Evolutionary conservation across 2,888 invertebrate genomes (phyloP).

Genomic region (Polydesmus complanatus): DNA sequence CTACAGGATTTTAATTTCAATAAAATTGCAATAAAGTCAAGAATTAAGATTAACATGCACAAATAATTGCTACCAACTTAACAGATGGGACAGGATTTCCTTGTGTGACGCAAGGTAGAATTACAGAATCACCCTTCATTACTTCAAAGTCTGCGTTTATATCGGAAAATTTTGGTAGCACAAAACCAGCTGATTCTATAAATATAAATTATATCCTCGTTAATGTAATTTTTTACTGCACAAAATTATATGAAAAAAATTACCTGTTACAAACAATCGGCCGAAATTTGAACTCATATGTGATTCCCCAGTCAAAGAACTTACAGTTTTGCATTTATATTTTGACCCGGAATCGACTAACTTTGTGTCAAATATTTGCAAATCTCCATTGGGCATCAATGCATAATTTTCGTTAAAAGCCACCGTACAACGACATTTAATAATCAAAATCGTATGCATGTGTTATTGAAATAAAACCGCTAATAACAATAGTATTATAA

Average conservation of each 20-base stretch:
- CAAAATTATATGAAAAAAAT: not conserved
- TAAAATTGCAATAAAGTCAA: not conserved
- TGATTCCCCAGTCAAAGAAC: conserved; percentile 14
- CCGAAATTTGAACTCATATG: conserved; percentile 15
- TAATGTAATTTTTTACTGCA: not conserved
- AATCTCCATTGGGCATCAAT: conserved; percentile 16
- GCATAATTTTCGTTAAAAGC: conserved; percentile 16
- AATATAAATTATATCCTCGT: not conserved
- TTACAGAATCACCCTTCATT: conserved; percentile 28
- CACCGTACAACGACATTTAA: not conserved
- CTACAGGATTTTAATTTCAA: not conserved
- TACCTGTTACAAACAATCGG: conserved; percentile 16
- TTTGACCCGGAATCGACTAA: conserved; percentile 12
- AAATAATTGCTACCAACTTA: conserved; percentile 24
- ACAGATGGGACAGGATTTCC: conserved; percentile 38
- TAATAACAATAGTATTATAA: not conserved
- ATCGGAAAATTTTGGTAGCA: conserved; percentile 1
- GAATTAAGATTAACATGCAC: not conserved
- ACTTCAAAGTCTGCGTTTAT: not conserved
- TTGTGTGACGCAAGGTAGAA: conserved; percentile 40
- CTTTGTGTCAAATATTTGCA: conserved; percentile 13
- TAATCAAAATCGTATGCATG: no score
- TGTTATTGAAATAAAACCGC: no score
- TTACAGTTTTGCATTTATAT: conserved; percentile 15
- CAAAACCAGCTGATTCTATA: not conserved